These are phyloP conservation scores for Lepus timidus DNA, from an alignment of 2,113 vertebrate species.

Conservation along the genomic window DNA sequence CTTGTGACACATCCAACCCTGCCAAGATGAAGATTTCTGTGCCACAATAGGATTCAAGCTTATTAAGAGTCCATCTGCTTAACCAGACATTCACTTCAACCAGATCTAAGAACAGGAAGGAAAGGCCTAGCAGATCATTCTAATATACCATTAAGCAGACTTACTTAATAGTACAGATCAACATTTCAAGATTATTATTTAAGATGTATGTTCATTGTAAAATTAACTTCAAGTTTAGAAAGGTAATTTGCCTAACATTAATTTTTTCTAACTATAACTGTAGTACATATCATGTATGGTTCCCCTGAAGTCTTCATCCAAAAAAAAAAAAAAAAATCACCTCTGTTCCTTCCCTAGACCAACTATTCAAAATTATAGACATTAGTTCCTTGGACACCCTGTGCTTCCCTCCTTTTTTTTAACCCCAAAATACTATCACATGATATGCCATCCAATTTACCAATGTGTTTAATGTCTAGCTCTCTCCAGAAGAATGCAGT, in stretches of 20 bases:
- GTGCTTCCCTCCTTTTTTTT: neutral
- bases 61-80: conserved; percentile 42
- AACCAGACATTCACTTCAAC: conserved; percentile 9
- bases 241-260: conserved; percentile 8
- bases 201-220: neutral
- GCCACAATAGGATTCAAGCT: neutral
- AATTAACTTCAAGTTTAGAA: conserved; percentile 51
- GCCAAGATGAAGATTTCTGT: neutral
- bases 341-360: neutral
- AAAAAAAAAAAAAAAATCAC: neutral
- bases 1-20: conserved; percentile 20
- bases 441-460: neutral
- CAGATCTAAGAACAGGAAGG: neutral
- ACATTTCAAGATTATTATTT: neutral
- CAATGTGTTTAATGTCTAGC: neutral
- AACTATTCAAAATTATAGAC: neutral
- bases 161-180: neutral
- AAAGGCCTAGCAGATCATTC: neutral
- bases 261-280: neutral
- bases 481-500: neutral
- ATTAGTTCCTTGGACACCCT: neutral
- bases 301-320: neutral
- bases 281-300: neutral
- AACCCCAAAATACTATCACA: neutral
- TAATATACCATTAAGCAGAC: neutral